Percentiles rank a stretch among this genome's conserved stretches.
These are phyloP conservation scores for Gadus chalcogrammus DNA, from an alignment of 2,113 vertebrate species.

Conservation along the genomic window DNA sequence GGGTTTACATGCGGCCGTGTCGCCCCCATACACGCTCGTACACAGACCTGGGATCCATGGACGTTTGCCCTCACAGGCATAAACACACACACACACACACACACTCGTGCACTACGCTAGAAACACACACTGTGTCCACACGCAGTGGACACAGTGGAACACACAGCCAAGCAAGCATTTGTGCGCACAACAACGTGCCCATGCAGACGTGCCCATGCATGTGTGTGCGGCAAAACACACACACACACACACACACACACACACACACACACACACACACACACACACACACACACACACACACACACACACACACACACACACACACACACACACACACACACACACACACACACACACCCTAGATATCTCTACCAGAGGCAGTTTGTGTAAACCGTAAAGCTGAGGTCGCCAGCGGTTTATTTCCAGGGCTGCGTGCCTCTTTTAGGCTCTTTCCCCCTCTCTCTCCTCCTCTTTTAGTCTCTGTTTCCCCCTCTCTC, in stretches of 20 bases:
- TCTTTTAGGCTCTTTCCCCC: constrained; percentile 11
- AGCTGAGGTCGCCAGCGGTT: constrained; percentile 61
- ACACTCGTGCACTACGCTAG: not conserved
- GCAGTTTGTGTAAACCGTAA: constrained; percentile 64
- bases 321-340: constrained; percentile 23
- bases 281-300: constrained; percentile 8
- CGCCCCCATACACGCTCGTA: constrained; percentile 13
- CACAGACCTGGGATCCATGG: too few species aligned
- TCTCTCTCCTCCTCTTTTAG: constrained; percentile 21
- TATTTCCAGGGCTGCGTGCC: constrained; percentile 62
- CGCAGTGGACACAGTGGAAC: not conserved
- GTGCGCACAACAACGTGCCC: too few species aligned
- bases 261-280: constrained; percentile 37
- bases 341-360: constrained; percentile 24
- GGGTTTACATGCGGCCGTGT: constrained; percentile 56
- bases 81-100: constrained; percentile 31
- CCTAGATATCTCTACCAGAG: constrained; percentile 52
- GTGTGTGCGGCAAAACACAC: too few species aligned
- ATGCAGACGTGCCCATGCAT: too few species aligned
- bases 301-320: constrained; percentile 4
- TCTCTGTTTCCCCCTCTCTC: constrained; percentile 32
- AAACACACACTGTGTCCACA: too few species aligned
- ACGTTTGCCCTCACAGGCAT: constrained; percentile 29
- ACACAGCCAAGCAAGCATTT: not conserved
- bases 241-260: constrained; percentile 27